Evolutionary conservation across 2,797 vertebrate genomes (phyloP), one percentile per base, ranked within the genome.

Genomic region (Artibeus lituratus): DNA sequence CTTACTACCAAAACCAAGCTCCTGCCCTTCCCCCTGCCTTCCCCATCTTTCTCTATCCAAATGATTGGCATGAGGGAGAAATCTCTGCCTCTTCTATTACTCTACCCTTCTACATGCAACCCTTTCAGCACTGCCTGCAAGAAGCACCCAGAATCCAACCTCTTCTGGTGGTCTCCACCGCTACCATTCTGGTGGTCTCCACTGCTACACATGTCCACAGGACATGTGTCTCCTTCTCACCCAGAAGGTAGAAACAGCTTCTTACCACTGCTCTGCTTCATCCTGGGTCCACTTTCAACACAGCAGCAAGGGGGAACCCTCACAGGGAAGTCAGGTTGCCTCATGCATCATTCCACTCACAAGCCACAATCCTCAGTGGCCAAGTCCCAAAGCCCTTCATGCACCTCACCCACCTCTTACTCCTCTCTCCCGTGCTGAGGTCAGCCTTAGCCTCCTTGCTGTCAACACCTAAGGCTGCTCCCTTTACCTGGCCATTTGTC

Each of bases 141-240:
- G 0, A 0, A 2, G 32, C 18, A 53, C 4, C 8, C 10, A 3
- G 39, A 59, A 69, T 10, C 35, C 69, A 82, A 22, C n/a, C 26
- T 39, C 89, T 57, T 57, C 49, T 19, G 29, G 47, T 1, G 6
- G 77, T 77, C 29, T 59, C 77, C 70, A 53, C 39, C 5, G 57
- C 42, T 22, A 24, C 22, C 7, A 2, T 57, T 47, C 47, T 18
- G 12, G 47, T 1, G 6, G 77, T 77, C 29, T 59, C 77, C 70
- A 53, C 39, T 7, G 57, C 42, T 22, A 24, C 22, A n/a, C 7
- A 2, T 57, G n/a, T 47, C 47, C 12, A n/a, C n/a, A n/a, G n/a
- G 12, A 84, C 5, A 10, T 5, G 26, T 15, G 49, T 18, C 55
- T 55, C 69, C 37, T 42, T 24, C 51, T 87, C 37, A 47, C 18